phyloP scores from a whole-genome alignment of 2,888 invertebrate species.

The Lacanobia oleracea region DNA sequence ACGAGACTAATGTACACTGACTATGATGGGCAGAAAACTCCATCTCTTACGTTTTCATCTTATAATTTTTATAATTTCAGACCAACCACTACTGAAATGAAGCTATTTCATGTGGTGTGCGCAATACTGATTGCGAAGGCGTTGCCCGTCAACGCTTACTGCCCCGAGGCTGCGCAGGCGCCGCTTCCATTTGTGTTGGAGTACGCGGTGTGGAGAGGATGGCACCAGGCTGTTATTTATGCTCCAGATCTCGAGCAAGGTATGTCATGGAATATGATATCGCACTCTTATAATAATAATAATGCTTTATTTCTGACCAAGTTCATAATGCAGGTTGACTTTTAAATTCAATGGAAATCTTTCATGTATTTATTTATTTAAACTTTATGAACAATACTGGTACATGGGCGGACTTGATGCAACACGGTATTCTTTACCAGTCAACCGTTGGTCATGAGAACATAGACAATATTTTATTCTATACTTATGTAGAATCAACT shows the following conservation, averaged over 20 bases:
- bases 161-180: constrained; percentile 69
- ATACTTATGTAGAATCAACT: no score
- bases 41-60: not conserved
- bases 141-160: constrained; percentile 58
- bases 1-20: not conserved
- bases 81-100: constrained; percentile 18
- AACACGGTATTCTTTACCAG: no score
- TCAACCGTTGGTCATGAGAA: no score
- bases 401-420: no score
- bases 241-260: constrained; percentile 80
- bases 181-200: constrained; percentile 87
- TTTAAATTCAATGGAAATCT: no score
- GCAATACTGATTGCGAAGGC: constrained; percentile 11
- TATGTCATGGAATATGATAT: constrained; percentile 52
- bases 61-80: not conserved
- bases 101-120: not conserved
- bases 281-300: no score
- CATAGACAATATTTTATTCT: no score
- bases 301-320: no score
- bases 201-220: constrained; percentile 89
- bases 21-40: not conserved
- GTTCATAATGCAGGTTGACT: no score
- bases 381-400: no score
- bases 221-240: constrained; percentile 88
- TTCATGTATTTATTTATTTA: no score